These are phyloP conservation scores for Drosophila robusta DNA, from an alignment of 2,888 invertebrate genomes.

Conservation along the genomic window DNA sequence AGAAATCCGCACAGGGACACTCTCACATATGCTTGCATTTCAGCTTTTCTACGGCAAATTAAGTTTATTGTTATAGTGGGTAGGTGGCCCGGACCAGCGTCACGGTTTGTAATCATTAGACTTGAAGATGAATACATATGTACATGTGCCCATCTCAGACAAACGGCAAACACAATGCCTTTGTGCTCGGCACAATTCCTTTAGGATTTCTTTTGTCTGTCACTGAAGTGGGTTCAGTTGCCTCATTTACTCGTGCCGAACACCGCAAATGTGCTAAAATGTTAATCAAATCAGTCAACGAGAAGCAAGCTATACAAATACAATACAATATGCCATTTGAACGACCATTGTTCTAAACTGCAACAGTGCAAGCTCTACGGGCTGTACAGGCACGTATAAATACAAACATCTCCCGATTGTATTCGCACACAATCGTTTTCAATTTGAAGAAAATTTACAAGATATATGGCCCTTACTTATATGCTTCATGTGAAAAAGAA, in stretches of 20 bases:
- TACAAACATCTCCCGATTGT: background rate
- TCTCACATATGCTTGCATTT: constrained; percentile 29
- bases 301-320: constrained; percentile 17
- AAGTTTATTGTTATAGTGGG: constrained; percentile 10
- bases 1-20: constrained; percentile 11
- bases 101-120: constrained; percentile 47
- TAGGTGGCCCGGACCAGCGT: constrained; percentile 7
- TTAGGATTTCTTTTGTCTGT: constrained; percentile 43
- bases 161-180: constrained; percentile 27
- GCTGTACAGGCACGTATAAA: background rate
- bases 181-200: constrained; percentile 44
- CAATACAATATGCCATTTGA: constrained; percentile 14
- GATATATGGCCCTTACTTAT: no score
- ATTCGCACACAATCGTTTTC: background rate
- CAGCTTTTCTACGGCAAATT: constrained; percentile 23
- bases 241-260: constrained; percentile 26
- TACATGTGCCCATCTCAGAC: constrained; percentile 25
- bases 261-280: constrained; percentile 39
- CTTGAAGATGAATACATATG: constrained; percentile 21
- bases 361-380: background rate
- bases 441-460: background rate
- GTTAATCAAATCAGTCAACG: constrained; percentile 61
- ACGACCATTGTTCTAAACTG: constrained; percentile 25
- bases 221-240: constrained; percentile 19
- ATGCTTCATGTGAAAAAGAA: no score